Conservation (phyloP, 2,113 vertebrate genomes). For the Vulpes lagopus region DNA sequence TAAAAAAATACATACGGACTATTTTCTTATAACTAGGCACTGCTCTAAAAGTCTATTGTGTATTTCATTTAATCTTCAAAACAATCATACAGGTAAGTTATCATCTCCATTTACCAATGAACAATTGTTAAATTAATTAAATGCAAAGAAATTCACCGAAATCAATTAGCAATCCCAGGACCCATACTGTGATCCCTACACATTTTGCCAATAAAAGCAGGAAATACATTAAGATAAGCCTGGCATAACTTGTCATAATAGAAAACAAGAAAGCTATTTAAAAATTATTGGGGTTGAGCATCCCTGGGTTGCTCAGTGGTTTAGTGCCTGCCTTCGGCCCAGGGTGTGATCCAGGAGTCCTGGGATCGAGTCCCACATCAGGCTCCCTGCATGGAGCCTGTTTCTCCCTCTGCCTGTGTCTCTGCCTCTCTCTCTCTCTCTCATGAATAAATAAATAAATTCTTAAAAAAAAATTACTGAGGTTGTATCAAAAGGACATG, state of each 20-base stretch:
- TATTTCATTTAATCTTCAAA: not conserved
- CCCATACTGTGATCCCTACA: not conserved
- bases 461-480: not conserved
- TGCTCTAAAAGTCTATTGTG: not conserved
- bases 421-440: too few relatives aligned
- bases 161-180: not conserved
- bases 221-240: not conserved
- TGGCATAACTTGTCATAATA: not conserved
- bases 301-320: too few relatives aligned
- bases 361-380: too few relatives aligned
- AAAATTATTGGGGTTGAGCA: not conserved
- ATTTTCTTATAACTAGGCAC: not conserved
- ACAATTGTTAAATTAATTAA: constrained; percentile 1
- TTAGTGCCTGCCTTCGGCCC: too few relatives aligned
- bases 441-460: too few relatives aligned
- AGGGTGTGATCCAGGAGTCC: too few relatives aligned
- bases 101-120: not conserved
- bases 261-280: not conserved
- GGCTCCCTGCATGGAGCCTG: too few relatives aligned
- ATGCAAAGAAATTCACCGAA: constrained; percentile 35
- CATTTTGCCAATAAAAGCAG: not conserved
- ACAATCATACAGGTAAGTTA: not conserved
- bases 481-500: not conserved
- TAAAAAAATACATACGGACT: not conserved
- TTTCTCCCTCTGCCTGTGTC: too few relatives aligned